Evolutionary conservation across 1,140 invertebrate species (phyloP).

Genomic region (Psilanteris sp.): DNA sequence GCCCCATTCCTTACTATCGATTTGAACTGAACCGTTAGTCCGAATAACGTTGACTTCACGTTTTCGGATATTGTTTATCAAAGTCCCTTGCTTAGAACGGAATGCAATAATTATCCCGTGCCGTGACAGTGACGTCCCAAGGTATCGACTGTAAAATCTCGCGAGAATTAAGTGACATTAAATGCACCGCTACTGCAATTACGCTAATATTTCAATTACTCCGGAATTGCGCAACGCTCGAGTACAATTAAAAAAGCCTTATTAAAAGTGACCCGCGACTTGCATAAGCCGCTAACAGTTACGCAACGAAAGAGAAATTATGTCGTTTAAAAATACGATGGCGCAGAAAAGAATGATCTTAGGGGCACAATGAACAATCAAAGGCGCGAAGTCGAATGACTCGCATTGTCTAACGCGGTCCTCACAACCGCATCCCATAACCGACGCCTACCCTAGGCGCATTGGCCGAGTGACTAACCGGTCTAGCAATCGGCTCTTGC

Average conservation of each 20-base stretch:
- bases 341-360: constrained; percentile 53
- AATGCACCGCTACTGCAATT: constrained; percentile 10
- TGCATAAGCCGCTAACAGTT: constrained; percentile 35
- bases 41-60: too few relatives aligned
- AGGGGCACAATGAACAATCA: constrained; percentile 66
- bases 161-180: constrained; percentile 6
- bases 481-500: constrained; percentile 63
- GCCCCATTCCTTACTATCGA: too few relatives aligned
- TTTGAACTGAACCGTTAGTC: too few relatives aligned
- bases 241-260: constrained; percentile 32
- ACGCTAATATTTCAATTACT: constrained; percentile 41
- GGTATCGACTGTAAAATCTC: constrained; percentile 23
- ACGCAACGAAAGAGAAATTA: constrained; percentile 54
- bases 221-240: constrained; percentile 23
- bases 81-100: not conserved
- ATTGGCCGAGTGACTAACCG: constrained; percentile 67
- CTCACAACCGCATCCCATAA: constrained; percentile 49
- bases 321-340: constrained; percentile 36
- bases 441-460: constrained; percentile 54
- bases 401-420: constrained; percentile 54
- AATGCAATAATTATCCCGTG: constrained; percentile 7
- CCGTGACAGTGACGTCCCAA: constrained; percentile 16
- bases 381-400: constrained; percentile 42
- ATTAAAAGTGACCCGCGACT: constrained; percentile 41
- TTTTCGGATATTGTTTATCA: constrained; percentile 2